Evolutionary conservation across 2,797 vertebrate genomes (phyloP).

Genomic region (Oryzias dopingdopingensis): DNA sequence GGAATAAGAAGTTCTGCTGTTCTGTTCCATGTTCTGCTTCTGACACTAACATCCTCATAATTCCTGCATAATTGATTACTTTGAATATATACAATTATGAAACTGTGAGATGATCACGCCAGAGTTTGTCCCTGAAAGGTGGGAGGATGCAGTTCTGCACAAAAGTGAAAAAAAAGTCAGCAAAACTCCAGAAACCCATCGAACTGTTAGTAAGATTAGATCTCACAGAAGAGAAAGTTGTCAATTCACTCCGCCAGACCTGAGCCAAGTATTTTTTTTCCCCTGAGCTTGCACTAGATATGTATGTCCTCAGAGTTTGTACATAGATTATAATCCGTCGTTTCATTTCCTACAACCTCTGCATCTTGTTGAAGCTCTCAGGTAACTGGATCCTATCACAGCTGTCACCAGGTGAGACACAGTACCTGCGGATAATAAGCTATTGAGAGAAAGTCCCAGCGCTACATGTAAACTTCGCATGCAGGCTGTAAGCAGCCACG

Average conservation of each 20-base stretch:
- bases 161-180: background rate
- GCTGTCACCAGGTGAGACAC: too few species aligned
- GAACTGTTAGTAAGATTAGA: conserved; percentile 13
- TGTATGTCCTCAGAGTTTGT: background rate
- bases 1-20: conserved; percentile 17
- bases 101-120: conserved; percentile 11
- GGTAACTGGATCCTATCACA: background rate
- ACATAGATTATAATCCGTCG: background rate
- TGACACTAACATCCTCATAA: conserved; percentile 19
- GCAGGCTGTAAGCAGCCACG: background rate
- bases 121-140: background rate
- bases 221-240: conserved; percentile 16
- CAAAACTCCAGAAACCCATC: conserved; percentile 15
- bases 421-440: background rate
- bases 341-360: too few species aligned
- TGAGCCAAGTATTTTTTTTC: conserved; percentile 7
- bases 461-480: background rate
- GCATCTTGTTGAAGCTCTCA: too few species aligned
- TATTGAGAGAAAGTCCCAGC: background rate
- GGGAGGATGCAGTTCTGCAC: background rate
- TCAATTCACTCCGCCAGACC: conserved; percentile 5
- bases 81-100: conserved; percentile 31
- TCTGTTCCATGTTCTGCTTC: conserved; percentile 1
- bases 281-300: background rate
- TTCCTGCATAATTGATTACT: conserved; percentile 37